Percentiles rank a stretch among this genome's conserved stretches.
Evolutionary conservation across 2,888 invertebrate species (phyloP).

Genomic region (Endotricha flammealis): DNA sequence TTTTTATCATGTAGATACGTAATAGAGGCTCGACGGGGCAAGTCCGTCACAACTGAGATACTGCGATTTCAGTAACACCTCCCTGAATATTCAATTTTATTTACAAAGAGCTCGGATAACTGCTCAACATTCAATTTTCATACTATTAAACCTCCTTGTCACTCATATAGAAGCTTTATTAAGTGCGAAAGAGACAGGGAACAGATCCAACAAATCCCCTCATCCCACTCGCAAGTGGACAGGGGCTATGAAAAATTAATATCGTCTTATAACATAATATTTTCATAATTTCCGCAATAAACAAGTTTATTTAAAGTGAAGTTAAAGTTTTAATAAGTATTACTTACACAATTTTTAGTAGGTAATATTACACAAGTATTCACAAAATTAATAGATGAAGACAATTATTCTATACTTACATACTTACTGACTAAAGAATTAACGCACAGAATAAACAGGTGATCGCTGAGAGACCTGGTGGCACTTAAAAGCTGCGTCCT

Average conservation of each 20-base stretch:
- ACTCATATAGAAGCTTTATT: neutral
- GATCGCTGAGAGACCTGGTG: too few relatives aligned
- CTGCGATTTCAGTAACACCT: slow-evolving; percentile 65
- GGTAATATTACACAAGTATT: too few relatives aligned
- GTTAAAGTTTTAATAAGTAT: too few relatives aligned
- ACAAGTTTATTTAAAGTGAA: neutral
- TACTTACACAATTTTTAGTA: too few relatives aligned
- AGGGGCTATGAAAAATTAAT: slow-evolving; percentile 48
- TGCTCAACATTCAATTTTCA: slow-evolving; percentile 58
- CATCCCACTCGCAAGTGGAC: slow-evolving; percentile 42
- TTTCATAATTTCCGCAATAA: slow-evolving; percentile 10
- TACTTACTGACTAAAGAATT: too few relatives aligned
- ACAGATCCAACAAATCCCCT: slow-evolving; percentile 46
- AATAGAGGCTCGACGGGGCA: slow-evolving; percentile 24
- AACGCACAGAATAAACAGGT: too few relatives aligned
- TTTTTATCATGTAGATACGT: too few relatives aligned
- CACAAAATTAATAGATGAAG: too few relatives aligned
- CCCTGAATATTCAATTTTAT: slow-evolving; percentile 74
- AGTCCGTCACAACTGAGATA: slow-evolving; percentile 46
- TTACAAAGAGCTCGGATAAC: slow-evolving; percentile 58
- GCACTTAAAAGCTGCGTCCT: too few relatives aligned
- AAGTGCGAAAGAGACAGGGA: slow-evolving; percentile 29
- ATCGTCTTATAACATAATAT: slow-evolving; percentile 30
- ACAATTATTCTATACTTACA: too few relatives aligned
- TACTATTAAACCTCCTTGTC: slow-evolving; percentile 27